Conservation (phyloP, 2,888 invertebrate genomes). For the Xylota sylvarum region DNA sequence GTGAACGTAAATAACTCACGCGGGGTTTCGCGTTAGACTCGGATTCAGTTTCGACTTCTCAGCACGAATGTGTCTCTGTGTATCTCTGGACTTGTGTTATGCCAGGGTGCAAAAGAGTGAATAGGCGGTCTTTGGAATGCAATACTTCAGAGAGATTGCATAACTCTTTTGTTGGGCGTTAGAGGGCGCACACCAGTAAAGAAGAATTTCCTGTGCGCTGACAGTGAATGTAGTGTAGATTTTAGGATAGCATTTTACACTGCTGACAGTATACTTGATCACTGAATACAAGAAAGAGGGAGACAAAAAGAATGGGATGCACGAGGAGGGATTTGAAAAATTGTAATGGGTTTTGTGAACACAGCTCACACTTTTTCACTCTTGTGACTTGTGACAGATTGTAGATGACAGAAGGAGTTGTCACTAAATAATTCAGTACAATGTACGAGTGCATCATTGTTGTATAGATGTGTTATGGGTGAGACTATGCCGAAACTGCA, state of each 20-base stretch:
- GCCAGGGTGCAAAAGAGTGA: constrained; percentile 44
- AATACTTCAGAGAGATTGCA: constrained; percentile 71
- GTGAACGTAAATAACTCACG: constrained; percentile 76
- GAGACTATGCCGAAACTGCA: neutral
- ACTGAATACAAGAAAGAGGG: constrained; percentile 15
- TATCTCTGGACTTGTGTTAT: constrained; percentile 43
- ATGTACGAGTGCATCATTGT: constrained; percentile 2
- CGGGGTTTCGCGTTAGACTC: constrained; percentile 62
- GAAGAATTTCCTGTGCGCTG: constrained; percentile 47
- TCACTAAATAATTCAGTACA: constrained; percentile 32
- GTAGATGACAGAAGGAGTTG: constrained; percentile 30
- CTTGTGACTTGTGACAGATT: constrained; percentile 44
- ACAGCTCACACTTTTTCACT: constrained; percentile 11
- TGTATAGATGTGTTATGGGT: neutral
- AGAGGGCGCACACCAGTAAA: neutral
- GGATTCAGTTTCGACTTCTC: constrained; percentile 61
- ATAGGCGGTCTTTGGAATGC: constrained; percentile 74
- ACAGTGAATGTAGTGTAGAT: constrained; percentile 59
- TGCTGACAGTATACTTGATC: constrained; percentile 68
- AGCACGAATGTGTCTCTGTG: constrained; percentile 42
- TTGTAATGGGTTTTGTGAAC: constrained; percentile 35
- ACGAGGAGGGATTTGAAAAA: constrained; percentile 29
- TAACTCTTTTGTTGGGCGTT: constrained; percentile 37
- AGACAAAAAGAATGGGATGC: neutral
- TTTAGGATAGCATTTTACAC: constrained; percentile 65